These are phyloP conservation scores for Nyleta sp. DNA, from an alignment of 2,888 invertebrate genomes.

Conservation along the genomic window DNA sequence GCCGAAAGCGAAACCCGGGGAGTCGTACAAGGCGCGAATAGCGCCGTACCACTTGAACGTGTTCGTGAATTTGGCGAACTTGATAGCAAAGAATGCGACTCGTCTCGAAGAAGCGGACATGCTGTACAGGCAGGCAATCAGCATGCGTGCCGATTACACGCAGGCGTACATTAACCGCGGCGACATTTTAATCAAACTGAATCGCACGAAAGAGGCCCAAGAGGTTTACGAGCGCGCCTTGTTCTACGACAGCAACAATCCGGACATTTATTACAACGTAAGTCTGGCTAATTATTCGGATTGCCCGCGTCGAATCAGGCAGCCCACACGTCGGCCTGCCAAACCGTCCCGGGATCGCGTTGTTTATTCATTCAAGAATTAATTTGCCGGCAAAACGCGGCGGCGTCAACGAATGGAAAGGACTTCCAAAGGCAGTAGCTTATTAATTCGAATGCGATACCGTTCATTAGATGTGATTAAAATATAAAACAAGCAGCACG, in stretches of 20 bases:
- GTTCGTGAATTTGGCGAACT: slow-evolving; percentile 96
- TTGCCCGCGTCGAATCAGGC: no score
- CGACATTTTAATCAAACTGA: slow-evolving; percentile 96
- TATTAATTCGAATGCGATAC: slow-evolving; percentile 15
- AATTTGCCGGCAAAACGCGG: no score
- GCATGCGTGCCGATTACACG: slow-evolving; percentile 98
- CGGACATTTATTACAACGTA: slow-evolving; percentile 97
- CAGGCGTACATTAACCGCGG: slow-evolving; percentile 99
- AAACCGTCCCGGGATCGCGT: no score
- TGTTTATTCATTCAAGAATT: no score
- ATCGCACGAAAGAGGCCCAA: slow-evolving; percentile 96
- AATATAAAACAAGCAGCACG: slow-evolving; percentile 8
- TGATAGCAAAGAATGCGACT: slow-evolving; percentile 96
- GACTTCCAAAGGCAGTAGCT: neutral
- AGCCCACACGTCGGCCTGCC: no score
- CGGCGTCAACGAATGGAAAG: neutral
- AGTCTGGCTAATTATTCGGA: slow-evolving; percentile 81
- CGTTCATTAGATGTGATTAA: slow-evolving; percentile 24
- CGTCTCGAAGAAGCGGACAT: slow-evolving; percentile 97
- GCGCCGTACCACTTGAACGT: slow-evolving; percentile 98
- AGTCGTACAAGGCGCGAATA: slow-evolving; percentile 97
- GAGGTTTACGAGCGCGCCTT: slow-evolving; percentile 97
- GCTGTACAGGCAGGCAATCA: slow-evolving; percentile 96
- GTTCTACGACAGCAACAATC: slow-evolving; percentile 95
- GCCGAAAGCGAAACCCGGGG: slow-evolving; percentile 96